These are phyloP conservation scores for Gobionotothen gibberifrons DNA, from an alignment of 2,797 vertebrate species.

Conservation along the genomic window DNA sequence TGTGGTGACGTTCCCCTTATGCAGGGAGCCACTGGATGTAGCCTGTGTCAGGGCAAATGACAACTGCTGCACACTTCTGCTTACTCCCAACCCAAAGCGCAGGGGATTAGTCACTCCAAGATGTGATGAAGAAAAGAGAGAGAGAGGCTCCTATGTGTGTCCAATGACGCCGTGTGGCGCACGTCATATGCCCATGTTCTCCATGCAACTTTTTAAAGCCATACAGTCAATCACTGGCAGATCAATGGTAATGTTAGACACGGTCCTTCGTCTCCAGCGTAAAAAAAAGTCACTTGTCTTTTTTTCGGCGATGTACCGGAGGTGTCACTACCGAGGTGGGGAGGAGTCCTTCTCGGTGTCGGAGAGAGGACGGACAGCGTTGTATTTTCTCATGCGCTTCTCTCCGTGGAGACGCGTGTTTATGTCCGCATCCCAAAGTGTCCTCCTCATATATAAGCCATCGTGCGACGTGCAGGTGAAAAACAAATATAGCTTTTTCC, in stretches of 20 bases:
- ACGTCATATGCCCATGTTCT: slow-evolving; percentile 81
- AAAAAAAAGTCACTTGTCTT: slow-evolving; percentile 55
- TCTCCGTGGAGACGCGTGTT: slow-evolving; percentile 70
- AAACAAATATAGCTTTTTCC: slow-evolving; percentile 66
- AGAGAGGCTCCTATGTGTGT: slow-evolving; percentile 68
- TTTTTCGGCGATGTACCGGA: slow-evolving; percentile 49
- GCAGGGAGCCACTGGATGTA: slow-evolving; percentile 55
- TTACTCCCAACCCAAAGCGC: slow-evolving; percentile 68
- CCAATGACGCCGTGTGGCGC: slow-evolving; percentile 74
- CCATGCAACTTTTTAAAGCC: slow-evolving; percentile 83
- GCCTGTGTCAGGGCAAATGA: slow-evolving; percentile 62
- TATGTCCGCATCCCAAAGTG: slow-evolving; percentile 75
- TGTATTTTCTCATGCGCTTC: slow-evolving; percentile 69
- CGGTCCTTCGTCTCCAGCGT: slow-evolving; percentile 40
- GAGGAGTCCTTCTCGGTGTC: slow-evolving; percentile 76
- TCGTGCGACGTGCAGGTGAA: slow-evolving; percentile 42
- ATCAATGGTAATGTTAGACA: slow-evolving; percentile 19
- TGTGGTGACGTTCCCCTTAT: slow-evolving; percentile 25
- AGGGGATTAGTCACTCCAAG: slow-evolving; percentile 59
- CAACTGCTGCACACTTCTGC: slow-evolving; percentile 68
- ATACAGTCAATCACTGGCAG: slow-evolving; percentile 49
- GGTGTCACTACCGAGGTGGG: slow-evolving; percentile 77
- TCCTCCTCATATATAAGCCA: slow-evolving; percentile 78
- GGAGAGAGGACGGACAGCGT: slow-evolving; percentile 63
- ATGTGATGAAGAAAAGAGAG: slow-evolving; percentile 54